Evolutionary conservation across 2,113 vertebrate species (phyloP).

Genomic region (Phoxinus phoxinus): DNA sequence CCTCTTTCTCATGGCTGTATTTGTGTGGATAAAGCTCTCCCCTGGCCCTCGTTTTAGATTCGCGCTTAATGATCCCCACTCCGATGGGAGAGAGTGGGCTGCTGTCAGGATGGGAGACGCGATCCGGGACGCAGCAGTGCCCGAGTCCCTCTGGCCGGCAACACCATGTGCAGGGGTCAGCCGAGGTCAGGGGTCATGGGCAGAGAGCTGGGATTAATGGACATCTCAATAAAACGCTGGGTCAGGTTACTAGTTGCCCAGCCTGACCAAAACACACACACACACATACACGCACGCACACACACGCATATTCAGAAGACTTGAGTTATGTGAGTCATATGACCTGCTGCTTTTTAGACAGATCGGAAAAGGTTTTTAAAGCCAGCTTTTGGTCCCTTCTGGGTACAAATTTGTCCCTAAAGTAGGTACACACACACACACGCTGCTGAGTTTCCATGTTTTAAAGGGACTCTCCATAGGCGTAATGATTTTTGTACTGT

Average conservation of each 20-base stretch:
- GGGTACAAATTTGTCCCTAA: too few relatives aligned
- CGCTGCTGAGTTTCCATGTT: too few relatives aligned
- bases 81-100: constrained; percentile 48
- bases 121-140: constrained; percentile 26
- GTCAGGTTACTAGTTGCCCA: constrained; percentile 76
- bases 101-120: constrained; percentile 39
- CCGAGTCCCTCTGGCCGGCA: constrained; percentile 60
- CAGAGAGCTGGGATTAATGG: constrained; percentile 79
- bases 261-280: constrained; percentile 54
- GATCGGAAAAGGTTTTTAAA: too few relatives aligned
- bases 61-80: constrained; percentile 62
- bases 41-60: constrained; percentile 64
- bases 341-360: too few relatives aligned
- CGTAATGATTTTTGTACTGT: too few relatives aligned
- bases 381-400: too few relatives aligned
- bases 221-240: constrained; percentile 78
- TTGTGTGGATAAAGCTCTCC: constrained; percentile 63
- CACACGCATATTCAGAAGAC: too few relatives aligned
- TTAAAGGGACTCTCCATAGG: too few relatives aligned
- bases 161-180: constrained; percentile 79
- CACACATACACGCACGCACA: background rate
- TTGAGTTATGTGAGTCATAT: too few relatives aligned
- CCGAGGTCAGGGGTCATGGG: constrained; percentile 73
- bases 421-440: too few relatives aligned
- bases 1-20: constrained; percentile 59